Evolutionary conservation across 2,797 vertebrate species (phyloP).

Genomic region (Coracias cyanogaster): DNA sequence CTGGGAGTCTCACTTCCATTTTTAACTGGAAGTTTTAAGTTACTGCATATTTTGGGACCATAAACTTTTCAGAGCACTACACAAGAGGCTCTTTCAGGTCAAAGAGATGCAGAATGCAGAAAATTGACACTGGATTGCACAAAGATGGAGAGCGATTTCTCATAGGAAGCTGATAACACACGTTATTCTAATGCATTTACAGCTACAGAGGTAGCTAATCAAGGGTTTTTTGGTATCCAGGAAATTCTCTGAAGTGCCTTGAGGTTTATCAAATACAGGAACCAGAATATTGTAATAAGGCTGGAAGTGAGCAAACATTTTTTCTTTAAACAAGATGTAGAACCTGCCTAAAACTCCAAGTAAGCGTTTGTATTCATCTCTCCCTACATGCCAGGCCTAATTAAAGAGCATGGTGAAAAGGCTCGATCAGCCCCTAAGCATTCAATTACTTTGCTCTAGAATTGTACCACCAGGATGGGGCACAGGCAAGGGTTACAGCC

Average conservation of each 20-base stretch:
- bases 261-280: background rate
- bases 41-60: background rate
- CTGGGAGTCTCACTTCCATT: background rate
- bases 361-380: background rate
- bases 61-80: background rate
- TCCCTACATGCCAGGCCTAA: background rate
- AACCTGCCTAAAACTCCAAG: background rate
- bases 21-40: background rate
- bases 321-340: background rate
- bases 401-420: background rate
- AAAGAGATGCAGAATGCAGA: background rate
- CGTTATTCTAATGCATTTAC: background rate
- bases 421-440: background rate
- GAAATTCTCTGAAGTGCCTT: background rate
- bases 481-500: background rate
- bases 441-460: background rate
- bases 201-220: background rate
- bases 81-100: background rate
- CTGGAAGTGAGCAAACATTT: background rate
- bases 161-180: background rate
- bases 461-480: background rate
- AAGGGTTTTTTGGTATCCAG: background rate
- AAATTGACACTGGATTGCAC: background rate
- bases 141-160: background rate
- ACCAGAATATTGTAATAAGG: background rate